Percentiles rank a stretch among this genome's conserved stretches.
Evolutionary conservation across 2,797 vertebrate species (phyloP).

Genomic region (Myotis daubentonii): DNA sequence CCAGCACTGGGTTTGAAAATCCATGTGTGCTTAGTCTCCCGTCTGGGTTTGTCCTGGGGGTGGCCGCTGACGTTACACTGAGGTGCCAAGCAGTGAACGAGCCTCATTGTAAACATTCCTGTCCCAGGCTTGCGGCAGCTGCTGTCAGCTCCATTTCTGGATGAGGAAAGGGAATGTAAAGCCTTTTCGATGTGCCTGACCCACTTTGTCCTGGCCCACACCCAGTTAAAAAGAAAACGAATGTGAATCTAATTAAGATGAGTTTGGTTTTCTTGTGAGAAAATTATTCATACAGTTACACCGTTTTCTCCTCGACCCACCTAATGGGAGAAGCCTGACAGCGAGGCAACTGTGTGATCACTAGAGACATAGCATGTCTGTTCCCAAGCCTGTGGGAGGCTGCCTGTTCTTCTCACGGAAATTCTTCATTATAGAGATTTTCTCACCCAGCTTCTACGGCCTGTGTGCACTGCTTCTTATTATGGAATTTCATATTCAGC

Average conservation of each 20-base stretch:
- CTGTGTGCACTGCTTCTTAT: background rate
- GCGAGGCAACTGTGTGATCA: background rate
- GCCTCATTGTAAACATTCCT: background rate
- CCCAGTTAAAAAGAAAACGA: background rate
- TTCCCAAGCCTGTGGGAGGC: background rate
- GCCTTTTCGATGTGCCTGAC: background rate
- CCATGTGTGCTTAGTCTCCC: background rate
- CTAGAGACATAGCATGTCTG: background rate
- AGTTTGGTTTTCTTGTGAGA: slow-evolving; percentile 27
- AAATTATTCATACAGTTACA: background rate
- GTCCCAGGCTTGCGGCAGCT: background rate
- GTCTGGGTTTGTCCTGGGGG: background rate
- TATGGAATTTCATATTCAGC: background rate
- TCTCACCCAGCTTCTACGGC: background rate
- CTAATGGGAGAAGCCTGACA: background rate
- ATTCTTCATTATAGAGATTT: background rate
- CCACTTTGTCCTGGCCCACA: background rate
- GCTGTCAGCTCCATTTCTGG: background rate
- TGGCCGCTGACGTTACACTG: background rate
- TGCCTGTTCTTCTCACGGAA: background rate
- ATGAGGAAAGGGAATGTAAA: background rate
- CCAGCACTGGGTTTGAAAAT: background rate
- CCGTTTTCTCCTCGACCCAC: background rate
- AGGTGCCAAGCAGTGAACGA: background rate
- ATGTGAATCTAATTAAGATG: background rate